phyloP scores from a whole-genome alignment of 2,888 invertebrate species.

The Nineta flava region DNA sequence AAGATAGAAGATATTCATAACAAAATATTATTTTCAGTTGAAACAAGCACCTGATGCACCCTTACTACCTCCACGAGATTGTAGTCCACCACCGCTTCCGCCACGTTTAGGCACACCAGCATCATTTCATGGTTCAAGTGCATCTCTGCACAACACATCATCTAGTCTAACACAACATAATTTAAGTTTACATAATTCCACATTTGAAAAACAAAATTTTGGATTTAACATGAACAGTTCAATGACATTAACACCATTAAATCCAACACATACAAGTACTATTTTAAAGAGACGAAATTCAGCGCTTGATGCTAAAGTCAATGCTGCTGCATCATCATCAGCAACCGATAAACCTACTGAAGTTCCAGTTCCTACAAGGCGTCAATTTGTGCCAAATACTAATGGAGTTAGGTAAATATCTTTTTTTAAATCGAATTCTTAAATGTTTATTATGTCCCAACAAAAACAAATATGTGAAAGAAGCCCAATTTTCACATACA shows the following conservation, averaged over 20 bases:
- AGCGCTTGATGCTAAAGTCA: conserved; percentile 22
- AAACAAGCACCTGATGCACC: conserved; percentile 52
- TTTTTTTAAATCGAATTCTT: background rate
- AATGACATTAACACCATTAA: conserved; percentile 28
- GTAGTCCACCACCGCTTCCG: conserved; percentile 47
- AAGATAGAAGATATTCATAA: too few relatives aligned
- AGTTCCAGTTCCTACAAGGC: conserved; percentile 15
- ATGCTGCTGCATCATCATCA: conserved; percentile 9
- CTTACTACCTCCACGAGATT: conserved; percentile 48
- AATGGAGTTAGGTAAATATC: conserved; percentile 23
- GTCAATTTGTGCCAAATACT: conserved; percentile 17
- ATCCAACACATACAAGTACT: conserved; percentile 36
- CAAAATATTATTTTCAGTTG: conserved; percentile 21
- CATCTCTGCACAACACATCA: conserved; percentile 6
- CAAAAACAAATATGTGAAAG: background rate
- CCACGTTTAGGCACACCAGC: conserved; percentile 28
- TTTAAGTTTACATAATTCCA: conserved; percentile 5
- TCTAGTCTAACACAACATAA: conserved; percentile 7
- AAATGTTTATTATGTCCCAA: background rate
- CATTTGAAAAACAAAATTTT: conserved; percentile 8
- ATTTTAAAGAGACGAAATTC: conserved; percentile 39
- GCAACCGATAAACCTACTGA: conserved; percentile 10
- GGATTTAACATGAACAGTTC: conserved; percentile 13
- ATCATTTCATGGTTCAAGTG: conserved; percentile 5
- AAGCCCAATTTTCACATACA: too few relatives aligned